Evolutionary conservation across 2,888 invertebrate species (phyloP).

Genomic region (Cosmia pyralina): DNA sequence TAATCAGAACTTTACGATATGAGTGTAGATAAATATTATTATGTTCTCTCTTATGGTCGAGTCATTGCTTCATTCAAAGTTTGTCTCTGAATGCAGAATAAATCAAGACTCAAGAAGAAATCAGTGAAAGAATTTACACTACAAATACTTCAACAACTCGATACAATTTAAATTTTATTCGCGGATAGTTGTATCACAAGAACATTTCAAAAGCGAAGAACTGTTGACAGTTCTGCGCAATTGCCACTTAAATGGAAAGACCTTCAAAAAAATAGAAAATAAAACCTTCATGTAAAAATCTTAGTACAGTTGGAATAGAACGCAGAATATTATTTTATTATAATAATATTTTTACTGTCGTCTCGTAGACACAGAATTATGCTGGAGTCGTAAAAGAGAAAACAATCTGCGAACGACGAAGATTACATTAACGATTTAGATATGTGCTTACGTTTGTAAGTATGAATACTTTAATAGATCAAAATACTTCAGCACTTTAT

Average conservation of each 20-base stretch:
- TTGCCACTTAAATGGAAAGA: slow-evolving; percentile 16
- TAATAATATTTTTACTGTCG: slow-evolving; percentile 59
- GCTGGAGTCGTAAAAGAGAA: slow-evolving; percentile 59
- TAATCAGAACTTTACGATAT: no score
- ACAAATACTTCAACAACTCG: background rate
- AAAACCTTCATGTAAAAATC: slow-evolving; percentile 29
- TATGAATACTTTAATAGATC: slow-evolving; percentile 49
- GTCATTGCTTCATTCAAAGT: no score
- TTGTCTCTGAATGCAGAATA: no score
- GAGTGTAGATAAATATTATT: no score
- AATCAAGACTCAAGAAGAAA: background rate
- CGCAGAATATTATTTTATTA: slow-evolving; percentile 37
- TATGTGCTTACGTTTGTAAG: slow-evolving; percentile 38
- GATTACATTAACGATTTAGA: slow-evolving; percentile 59
- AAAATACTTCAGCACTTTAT: slow-evolving; percentile 28
- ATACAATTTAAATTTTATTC: slow-evolving; percentile 4
- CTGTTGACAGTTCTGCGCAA: slow-evolving; percentile 23
- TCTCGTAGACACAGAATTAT: slow-evolving; percentile 54
- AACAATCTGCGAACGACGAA: slow-evolving; percentile 64
- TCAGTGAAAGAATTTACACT: background rate
- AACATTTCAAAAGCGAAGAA: slow-evolving; percentile 1
- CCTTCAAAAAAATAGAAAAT: slow-evolving; percentile 19
- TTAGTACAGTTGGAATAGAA: slow-evolving; percentile 45
- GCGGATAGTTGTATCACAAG: background rate
- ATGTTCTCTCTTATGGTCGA: no score